Evolutionary conservation across 2,888 invertebrate genomes (phyloP), one percentile per base, ranked within the genome.

Genomic region (Netelia inedita): DNA sequence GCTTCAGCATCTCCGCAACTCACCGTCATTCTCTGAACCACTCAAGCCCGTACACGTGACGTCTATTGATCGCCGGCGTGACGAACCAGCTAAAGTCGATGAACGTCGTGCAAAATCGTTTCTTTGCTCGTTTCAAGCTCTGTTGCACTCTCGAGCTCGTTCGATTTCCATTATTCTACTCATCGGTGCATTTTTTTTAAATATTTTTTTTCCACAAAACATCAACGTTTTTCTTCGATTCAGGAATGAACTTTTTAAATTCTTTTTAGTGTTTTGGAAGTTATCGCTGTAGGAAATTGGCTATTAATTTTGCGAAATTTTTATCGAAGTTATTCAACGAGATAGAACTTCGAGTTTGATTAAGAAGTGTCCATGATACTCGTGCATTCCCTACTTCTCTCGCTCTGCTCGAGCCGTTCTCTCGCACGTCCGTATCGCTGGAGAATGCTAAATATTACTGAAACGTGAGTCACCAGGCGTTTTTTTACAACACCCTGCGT

Each of bases 391-490:
- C 61, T 61, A 14, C 14, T 10, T 61, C 35, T 61, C n/a, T 61
- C 35, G 10, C 35, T 16, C 2, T 55, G 66, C 57, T 50, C 35
- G 10, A 16, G 11, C 2, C 46, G 66, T 63, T 50, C 55, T 85
- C 82, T 66, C 72, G 83, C 83, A 85, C 86, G 72, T 69, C 82
- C 76, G 76, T 89, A 90, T 89, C 91, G 87, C 87, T 59, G 66
- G 81, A 88, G 91, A 91, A 91, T 91, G 90, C 84, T 88, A 90
- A 91, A 90, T 91, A 91, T 91, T 89, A 83, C 87, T 88, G 87
- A 90, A 89, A 90, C 87, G 84, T 91, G 90, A 91, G 88, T 91
- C 90, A 90, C 82, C 73, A 82, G 73, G 43, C 71, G 41, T 73
- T 81, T 66, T 65, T 66, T 57, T 68, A 61, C 57, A 61, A 23